phyloP scores from a whole-genome alignment of 2,113 vertebrate genomes.

The human (Homo sapiens) region GRCh38 chr9:1713001-1713500 shows the following conservation, averaged over 20 bases:
- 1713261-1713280: slow-evolving; percentile 81
- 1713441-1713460: background rate
- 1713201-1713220: slow-evolving; percentile 82
- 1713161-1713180: slow-evolving; percentile 83
- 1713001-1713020: background rate
- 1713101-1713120: slow-evolving; percentile 39
- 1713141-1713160: slow-evolving; percentile 81
- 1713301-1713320: slow-evolving; percentile 79
- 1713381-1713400: background rate
- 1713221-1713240: slow-evolving; percentile 84
- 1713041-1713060: background rate
- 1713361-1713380: slow-evolving; percentile 56
- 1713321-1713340: slow-evolving; percentile 60
- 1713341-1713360: slow-evolving; percentile 69
- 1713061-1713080: background rate
- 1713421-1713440: slow-evolving; percentile 43
- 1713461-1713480: background rate
- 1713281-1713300: slow-evolving; percentile 80
- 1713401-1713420: background rate
- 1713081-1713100: background rate
- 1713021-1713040: background rate
- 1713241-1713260: slow-evolving; percentile 81
- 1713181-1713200: slow-evolving; percentile 82
- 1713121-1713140: slow-evolving; percentile 70
- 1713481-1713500: background rate